Base-by-base conservation (phyloP, 2,888 invertebrate genomes). In the Aelia acuminata region DNA sequence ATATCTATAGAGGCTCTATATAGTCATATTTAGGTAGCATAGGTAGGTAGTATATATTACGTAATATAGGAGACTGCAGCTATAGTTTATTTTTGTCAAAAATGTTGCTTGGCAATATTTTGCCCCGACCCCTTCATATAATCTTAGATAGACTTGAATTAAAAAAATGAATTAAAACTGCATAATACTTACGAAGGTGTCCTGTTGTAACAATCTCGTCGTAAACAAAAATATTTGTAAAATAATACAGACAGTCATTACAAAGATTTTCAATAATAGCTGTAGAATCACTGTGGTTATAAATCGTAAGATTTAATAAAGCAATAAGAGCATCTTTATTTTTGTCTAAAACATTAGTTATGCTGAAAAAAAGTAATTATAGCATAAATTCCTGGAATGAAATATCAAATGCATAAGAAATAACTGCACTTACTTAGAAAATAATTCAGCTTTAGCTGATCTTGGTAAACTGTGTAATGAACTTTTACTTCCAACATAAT, bases 401-500 rank as follows among this genome's bases (percentile, higher is more conserved):
- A 53, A 85, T 35, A 39, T 13, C 26, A 5, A 39, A 39, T 39
- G 35, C 31, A 20, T 85, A n/a, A 57, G 20, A 53, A 39, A 53
- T 39, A 43, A 22, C 10, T 15, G 22, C 3, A 53, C 39, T 53
- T 87, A 87, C 87, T 57, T 63, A 10, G 87, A 87, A 70, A 87
- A 87, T 57, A 87, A 70, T 87, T 87, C 87, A 26, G 87, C 87
- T 70, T 63, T 63, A 15, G 87, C 87, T 20, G 57, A 15, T 47
- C 70, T 43, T 18, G 87, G 87, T 47, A 87, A 87, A 47, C 43
- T 70, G 43, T 87, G 87, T 47, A 87, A 70, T 39, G 48, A 57
- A 70, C 87, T 70, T 87, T 87, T 87, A 87, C 87, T 63, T 31
- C 87, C 87, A 2, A 87, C 87, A 70, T 87, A 87, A 87, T 87